These are phyloP conservation scores for Sarcophaga subvicina DNA, from an alignment of 2,888 invertebrate species.

Conservation along the genomic window DNA sequence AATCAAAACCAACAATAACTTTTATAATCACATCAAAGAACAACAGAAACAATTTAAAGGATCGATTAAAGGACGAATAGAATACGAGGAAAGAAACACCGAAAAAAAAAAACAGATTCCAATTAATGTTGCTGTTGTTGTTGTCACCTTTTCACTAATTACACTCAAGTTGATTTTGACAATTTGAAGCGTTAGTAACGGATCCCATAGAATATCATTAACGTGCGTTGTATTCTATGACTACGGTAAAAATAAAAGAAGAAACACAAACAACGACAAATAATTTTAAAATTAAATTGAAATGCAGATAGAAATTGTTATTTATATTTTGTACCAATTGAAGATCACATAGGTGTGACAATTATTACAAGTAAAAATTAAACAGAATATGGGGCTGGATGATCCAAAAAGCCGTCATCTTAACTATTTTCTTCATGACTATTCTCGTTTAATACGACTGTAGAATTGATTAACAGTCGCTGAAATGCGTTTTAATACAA, in stretches of 20 bases:
- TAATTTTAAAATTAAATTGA: too few species aligned
- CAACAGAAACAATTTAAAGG: conserved; percentile 5
- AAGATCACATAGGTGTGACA: too few species aligned
- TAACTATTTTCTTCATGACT: too few species aligned
- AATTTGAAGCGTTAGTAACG: conserved; percentile 45
- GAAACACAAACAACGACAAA: too few species aligned
- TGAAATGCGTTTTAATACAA: too few species aligned
- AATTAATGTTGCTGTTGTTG: conserved; percentile 12
- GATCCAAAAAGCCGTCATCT: too few species aligned
- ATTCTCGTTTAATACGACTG: too few species aligned
- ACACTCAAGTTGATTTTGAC: conserved; percentile 55
- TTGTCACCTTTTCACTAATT: conserved; percentile 54
- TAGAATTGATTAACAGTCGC: too few species aligned
- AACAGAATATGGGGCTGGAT: too few species aligned
- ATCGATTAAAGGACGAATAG: neutral
- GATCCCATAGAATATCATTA: conserved; percentile 35
- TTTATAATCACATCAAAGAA: conserved; percentile 2
- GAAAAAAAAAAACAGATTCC: neutral
- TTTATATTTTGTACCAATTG: too few species aligned
- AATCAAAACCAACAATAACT: conserved; percentile 3
- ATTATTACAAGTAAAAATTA: too few species aligned
- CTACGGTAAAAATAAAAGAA: neutral
- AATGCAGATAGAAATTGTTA: too few species aligned
- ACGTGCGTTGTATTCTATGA: conserved; percentile 13
- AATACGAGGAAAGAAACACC: conserved; percentile 9